Evolutionary conservation across 2,797 vertebrate genomes (phyloP).

Genomic region (Gallinago stenura): DNA sequence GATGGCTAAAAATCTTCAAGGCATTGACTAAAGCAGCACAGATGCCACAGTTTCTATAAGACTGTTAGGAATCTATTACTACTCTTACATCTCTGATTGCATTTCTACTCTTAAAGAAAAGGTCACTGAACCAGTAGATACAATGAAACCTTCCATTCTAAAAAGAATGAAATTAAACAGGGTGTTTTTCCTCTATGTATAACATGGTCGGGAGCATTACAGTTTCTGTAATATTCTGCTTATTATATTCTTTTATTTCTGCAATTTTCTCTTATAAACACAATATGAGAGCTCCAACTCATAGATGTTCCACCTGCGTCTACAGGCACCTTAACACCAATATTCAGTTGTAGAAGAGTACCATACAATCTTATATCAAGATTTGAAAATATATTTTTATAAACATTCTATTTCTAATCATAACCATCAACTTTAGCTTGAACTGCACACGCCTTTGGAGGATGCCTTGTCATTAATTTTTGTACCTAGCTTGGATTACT

Average conservation of each 20-base stretch:
- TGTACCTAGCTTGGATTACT: not conserved
- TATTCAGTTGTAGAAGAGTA: not conserved
- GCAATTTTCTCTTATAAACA: not conserved
- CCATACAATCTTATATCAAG: not conserved
- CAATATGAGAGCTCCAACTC: not conserved
- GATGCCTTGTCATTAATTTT: too few species aligned
- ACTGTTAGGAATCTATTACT: not conserved
- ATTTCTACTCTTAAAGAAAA: not conserved
- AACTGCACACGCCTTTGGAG: not conserved
- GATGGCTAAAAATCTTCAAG: not conserved
- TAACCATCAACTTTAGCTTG: not conserved
- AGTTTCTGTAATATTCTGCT: not conserved
- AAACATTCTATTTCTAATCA: not conserved
- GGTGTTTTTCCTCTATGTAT: not conserved
- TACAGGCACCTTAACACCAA: not conserved
- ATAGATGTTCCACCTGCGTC: not conserved
- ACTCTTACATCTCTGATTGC: not conserved
- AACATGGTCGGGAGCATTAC: not conserved
- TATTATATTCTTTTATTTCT: not conserved
- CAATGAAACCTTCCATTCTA: not conserved
- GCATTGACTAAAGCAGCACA: not conserved
- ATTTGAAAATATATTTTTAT: not conserved
- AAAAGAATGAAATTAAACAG: not conserved
- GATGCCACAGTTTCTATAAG: not conserved
- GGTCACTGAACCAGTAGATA: not conserved